Evolutionary conservation across 2,113 vertebrate species (phyloP).

Genomic region (Hepsetus odoe): DNA sequence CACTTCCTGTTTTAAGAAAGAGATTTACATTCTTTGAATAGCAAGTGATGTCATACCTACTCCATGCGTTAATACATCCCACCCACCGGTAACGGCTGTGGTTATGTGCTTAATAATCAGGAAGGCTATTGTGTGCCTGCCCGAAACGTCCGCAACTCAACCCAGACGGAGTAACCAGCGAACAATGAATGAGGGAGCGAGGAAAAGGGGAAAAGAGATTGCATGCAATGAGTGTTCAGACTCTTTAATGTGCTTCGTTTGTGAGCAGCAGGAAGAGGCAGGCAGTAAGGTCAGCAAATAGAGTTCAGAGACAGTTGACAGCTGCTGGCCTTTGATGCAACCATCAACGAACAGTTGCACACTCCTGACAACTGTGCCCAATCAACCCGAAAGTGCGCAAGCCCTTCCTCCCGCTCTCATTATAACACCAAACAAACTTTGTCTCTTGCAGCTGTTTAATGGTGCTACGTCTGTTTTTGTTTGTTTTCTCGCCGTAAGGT

Average conservation of each 20-base stretch:
- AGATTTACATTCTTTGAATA: conserved; percentile 15
- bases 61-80: background rate
- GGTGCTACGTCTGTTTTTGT: conserved; percentile 77
- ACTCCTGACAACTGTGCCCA: conserved; percentile 64
- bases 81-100: background rate
- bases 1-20: conserved; percentile 24
- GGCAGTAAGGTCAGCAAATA: conserved; percentile 64
- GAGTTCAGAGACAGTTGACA: conserved; percentile 70
- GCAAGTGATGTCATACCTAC: background rate
- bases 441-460: conserved; percentile 80
- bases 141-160: background rate
- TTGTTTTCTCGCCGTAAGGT: conserved; percentile 78
- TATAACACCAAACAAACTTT: conserved; percentile 70
- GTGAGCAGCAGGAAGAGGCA: conserved; percentile 57
- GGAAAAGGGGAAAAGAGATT: no score
- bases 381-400: conserved; percentile 69
- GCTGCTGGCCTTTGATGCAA: conserved; percentile 72
- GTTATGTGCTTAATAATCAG: conserved; percentile 9
- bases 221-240: no score
- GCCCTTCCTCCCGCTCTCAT: conserved; percentile 61
- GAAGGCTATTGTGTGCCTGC: background rate
- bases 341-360: conserved; percentile 59
- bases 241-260: no score
- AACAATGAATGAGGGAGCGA: background rate
- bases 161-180: background rate